A percentile compares a stretch with the other conserved stretches of the same genome.
phyloP scores from a whole-genome alignment of 2,888 invertebrate species.

The Merodon equestris region DNA sequence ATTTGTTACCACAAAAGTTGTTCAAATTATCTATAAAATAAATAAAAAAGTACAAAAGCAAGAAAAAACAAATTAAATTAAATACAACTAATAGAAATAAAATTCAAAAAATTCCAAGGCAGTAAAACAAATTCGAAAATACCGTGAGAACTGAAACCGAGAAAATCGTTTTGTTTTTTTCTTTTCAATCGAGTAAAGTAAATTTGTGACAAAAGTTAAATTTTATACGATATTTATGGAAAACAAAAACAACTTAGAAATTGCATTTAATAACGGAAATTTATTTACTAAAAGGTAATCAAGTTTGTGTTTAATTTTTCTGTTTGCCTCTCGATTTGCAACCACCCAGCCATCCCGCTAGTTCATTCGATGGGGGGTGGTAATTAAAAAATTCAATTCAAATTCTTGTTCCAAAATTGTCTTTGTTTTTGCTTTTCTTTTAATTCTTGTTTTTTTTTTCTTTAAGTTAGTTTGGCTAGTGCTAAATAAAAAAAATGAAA shows the following conservation, averaged over 20 bases:
- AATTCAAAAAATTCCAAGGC: conserved; percentile 8
- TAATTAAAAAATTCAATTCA: conserved; percentile 27
- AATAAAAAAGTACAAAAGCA: no score
- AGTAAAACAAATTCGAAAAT: conserved; percentile 1
- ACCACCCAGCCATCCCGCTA: not conserved
- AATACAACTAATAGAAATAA: conserved; percentile 27
- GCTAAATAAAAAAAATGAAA: not conserved
- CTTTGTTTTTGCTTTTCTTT: no score
- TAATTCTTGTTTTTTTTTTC: conserved; percentile 15
- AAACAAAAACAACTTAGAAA: conserved; percentile 78
- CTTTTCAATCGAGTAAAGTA: conserved; percentile 23
- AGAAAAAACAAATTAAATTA: conserved; percentile 48
- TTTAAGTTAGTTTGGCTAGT: conserved; percentile 23
- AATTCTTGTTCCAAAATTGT: conserved; percentile 11
- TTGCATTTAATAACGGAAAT: conserved; percentile 79
- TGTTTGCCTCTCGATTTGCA: conserved; percentile 27
- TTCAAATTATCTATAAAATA: conserved; percentile 40
- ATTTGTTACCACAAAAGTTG: conserved; percentile 68
- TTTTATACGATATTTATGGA: conserved; percentile 75
- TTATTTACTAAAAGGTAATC: conserved; percentile 78
- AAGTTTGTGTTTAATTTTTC: conserved; percentile 43
- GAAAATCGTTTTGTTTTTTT: conserved; percentile 8
- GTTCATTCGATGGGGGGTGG: conserved; percentile 15
- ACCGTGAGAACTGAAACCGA: no score
- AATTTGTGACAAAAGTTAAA: conserved; percentile 42